Evolutionary conservation across 2,113 vertebrate genomes (phyloP).

Genomic region (Danio rerio): DNA sequence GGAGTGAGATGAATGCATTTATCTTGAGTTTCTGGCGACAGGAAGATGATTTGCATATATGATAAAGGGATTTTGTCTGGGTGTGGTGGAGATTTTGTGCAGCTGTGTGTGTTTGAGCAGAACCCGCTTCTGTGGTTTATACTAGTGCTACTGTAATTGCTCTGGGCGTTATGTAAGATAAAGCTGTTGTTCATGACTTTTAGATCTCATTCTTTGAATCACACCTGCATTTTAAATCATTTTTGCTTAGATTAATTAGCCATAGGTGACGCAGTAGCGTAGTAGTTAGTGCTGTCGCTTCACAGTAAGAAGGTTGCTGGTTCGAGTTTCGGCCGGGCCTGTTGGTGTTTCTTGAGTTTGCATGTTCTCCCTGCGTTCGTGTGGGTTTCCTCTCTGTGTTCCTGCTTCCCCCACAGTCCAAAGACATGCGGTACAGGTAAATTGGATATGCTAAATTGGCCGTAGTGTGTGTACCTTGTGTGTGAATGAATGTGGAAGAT

Average conservation of each 20-base stretch:
- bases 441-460: no score
- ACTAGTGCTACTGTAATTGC: neutral
- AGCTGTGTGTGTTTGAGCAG: conserved; percentile 14
- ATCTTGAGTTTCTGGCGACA: conserved; percentile 36
- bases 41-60: conserved; percentile 18
- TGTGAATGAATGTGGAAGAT: no score
- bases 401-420: no score
- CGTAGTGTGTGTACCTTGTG: no score
- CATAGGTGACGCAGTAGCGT: no score
- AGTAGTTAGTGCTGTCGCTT: no score
- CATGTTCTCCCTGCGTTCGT: no score
- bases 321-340: no score
- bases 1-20: conserved; percentile 31
- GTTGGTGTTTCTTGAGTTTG: no score
- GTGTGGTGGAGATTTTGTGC: conserved; percentile 32
- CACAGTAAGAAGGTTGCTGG: no score
- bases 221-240: neutral
- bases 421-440: no score
- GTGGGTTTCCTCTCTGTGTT: no score
- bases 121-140: neutral
- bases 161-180: neutral
- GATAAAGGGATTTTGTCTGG: conserved; percentile 32
- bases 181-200: neutral
- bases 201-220: neutral
- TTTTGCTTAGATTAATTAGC: neutral